phyloP scores from a whole-genome alignment of 2,113 vertebrate species.

The Scopus umbretta region DNA sequence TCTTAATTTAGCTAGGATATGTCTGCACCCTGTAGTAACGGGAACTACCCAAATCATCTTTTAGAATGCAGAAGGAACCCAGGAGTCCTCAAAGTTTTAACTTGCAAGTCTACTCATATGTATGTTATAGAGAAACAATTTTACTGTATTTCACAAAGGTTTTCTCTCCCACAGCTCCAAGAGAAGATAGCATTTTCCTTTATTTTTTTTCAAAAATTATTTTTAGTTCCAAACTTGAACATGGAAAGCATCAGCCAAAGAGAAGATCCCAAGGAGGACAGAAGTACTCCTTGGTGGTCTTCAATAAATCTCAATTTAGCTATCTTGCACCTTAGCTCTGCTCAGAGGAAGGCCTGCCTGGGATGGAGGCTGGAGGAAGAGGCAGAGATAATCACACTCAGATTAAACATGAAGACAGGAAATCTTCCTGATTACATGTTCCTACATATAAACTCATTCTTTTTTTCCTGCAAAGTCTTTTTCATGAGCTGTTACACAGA shows the following conservation, averaged over 20 bases:
- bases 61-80: not conserved
- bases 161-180: not conserved
- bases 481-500: not conserved
- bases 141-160: not conserved
- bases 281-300: not conserved
- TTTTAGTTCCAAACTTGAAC: not conserved
- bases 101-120: not conserved
- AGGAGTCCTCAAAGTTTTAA: not conserved
- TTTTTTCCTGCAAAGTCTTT: not conserved
- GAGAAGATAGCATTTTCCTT: not conserved
- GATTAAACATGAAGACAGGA: not conserved
- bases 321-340: not conserved
- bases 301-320: not conserved
- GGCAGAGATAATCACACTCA: not conserved
- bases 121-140: not conserved
- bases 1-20: not conserved
- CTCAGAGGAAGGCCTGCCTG: not conserved
- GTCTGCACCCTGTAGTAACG: not conserved
- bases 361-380: not conserved
- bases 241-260: not conserved
- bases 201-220: not conserved
- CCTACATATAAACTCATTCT: not conserved
- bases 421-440: not conserved
- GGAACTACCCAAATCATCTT: not conserved
- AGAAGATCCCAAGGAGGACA: not conserved